phyloP scores from a whole-genome alignment of 2,888 invertebrate species.

The Lutraria lutraria region DNA sequence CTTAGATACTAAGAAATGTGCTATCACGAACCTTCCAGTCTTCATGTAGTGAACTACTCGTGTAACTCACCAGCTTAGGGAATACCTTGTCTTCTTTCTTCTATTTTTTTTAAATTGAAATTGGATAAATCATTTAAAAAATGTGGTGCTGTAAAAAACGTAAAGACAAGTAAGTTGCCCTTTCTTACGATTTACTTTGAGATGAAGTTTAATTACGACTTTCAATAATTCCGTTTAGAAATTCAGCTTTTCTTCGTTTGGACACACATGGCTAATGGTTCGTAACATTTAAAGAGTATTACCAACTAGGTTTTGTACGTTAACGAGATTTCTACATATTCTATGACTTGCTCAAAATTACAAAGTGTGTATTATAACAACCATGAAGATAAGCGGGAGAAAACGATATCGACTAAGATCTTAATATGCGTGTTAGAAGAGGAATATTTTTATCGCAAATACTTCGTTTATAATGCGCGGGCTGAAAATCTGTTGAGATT shows the following conservation, averaged over 20 bases:
- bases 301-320: not conserved
- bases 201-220: not conserved
- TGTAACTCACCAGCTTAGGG: not conserved
- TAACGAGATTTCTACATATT: not conserved
- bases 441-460: too few relatives aligned
- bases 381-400: too few relatives aligned
- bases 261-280: not conserved
- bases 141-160: conserved; percentile 17
- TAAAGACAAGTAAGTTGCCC: not conserved
- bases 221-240: not conserved
- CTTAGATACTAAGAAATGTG: not conserved
- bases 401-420: too few relatives aligned
- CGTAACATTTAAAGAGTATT: not conserved
- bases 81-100: not conserved
- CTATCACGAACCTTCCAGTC: not conserved
- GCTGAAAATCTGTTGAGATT: too few relatives aligned
- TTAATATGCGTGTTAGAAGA: too few relatives aligned
- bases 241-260: not conserved
- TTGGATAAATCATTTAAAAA: not conserved
- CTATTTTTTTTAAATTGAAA: not conserved
- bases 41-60: not conserved
- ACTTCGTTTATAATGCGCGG: too few relatives aligned
- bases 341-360: not conserved
- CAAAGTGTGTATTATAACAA: too few relatives aligned
- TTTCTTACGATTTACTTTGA: not conserved